phyloP scores from a whole-genome alignment of 1,140 invertebrate species.

The Macrosteles quadrilineatus region DNA sequence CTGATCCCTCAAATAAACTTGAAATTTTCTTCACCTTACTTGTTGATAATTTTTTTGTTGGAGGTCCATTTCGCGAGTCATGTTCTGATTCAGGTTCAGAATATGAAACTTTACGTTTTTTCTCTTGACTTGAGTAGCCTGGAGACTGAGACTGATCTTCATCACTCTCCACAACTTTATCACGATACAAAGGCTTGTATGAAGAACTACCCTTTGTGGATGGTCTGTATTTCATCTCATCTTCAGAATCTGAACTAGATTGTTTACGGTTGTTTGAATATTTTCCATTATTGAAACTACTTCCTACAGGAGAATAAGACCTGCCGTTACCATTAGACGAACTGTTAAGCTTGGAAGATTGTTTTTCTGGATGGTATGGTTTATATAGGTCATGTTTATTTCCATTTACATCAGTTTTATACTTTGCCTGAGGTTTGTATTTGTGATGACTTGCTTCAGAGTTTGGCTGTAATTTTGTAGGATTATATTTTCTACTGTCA shows the following conservation, averaged over 20 bases:
- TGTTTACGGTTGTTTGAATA: background rate
- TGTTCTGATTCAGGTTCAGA: background rate
- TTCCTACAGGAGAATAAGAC: background rate
- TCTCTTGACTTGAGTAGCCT: background rate
- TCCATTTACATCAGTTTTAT: background rate
- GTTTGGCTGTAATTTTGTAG: background rate
- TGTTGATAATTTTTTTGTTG: background rate
- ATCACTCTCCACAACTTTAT: background rate
- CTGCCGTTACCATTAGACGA: background rate
- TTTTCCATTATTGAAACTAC: no score
- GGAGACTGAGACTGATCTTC: background rate
- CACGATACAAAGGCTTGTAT: background rate
- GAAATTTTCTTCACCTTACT: background rate
- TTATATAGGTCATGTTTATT: no score
- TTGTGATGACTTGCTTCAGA: background rate
- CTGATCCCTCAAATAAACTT: conserved; percentile 11
- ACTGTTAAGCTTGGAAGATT: no score
- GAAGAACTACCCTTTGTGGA: background rate
- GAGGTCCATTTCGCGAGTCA: background rate
- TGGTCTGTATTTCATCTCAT: conserved; percentile 9
- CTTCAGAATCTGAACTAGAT: background rate
- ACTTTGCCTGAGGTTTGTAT: background rate
- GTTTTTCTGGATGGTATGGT: no score
- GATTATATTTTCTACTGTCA: background rate
- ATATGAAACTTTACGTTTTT: background rate